Percentiles rank a stretch among this genome's conserved stretches.
Evolutionary conservation across 2,888 invertebrate species (phyloP).

Genomic region (Parnassius smintheus): DNA sequence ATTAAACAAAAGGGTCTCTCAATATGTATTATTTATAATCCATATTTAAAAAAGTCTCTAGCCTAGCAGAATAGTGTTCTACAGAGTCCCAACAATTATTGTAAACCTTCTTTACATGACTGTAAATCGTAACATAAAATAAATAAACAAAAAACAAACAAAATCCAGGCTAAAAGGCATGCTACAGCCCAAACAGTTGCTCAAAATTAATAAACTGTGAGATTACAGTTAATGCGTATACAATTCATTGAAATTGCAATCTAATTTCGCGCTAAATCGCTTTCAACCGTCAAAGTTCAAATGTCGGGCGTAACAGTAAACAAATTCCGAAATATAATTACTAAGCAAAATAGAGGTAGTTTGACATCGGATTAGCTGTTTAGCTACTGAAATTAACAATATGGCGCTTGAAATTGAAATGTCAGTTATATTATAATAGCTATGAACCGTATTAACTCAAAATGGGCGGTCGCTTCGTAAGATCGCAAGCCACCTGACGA

Average conservation of each 20-base stretch:
- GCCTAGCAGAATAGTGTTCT: no score
- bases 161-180: not conserved
- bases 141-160: no score
- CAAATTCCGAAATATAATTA: conserved; percentile 24
- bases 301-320: conserved; percentile 43
- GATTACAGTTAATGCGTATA: not conserved
- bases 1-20: no score
- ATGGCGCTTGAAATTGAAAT: conserved; percentile 5
- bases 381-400: conserved; percentile 6
- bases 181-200: not conserved
- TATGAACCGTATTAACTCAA: no score
- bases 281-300: conserved; percentile 10
- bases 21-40: no score
- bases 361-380: conserved; percentile 16
- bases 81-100: no score
- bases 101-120: no score
- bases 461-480: no score
- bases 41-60: no score
- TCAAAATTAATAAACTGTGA: not conserved
- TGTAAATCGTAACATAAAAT: no score
- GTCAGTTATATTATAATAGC: not conserved
- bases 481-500: no score
- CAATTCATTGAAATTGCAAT: conserved; percentile 13
- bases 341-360: conserved; percentile 26
- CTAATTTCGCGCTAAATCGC: conserved; percentile 4